Base-by-base conservation (phyloP, 2,797 vertebrate genomes). In the Limosa lapponica region DNA sequence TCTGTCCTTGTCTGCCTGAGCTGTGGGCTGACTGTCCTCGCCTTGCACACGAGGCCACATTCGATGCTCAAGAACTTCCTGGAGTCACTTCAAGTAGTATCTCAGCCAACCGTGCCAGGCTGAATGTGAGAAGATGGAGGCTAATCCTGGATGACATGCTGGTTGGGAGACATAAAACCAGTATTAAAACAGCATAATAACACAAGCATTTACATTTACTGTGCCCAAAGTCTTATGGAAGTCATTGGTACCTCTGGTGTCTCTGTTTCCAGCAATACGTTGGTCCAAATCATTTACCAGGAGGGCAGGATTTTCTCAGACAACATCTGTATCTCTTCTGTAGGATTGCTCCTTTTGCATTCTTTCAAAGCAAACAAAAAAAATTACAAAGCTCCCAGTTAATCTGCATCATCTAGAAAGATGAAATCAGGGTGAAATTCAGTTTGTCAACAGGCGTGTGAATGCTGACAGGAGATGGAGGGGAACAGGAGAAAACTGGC, bases 381-480 rank as follows among this genome's bases (percentile, higher is more conserved):
- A 36, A 62, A 72, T 32, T 67, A 79, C 71, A 82, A 10, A 73
- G 27, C 55, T 93, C 34, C 20, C 67, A 48, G 78, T 51, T 87
- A 82, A 94, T 79, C 89, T 89, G 80, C 30, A 58, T 48, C 82
- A 82, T 52, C 82, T 17, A 89, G 87, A 77, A 58, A 77, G 87
- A 93, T 36, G 85, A 85, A 85, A 95, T 82, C 74, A 66, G 87
- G 87, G 89, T 77, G 57, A 85, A 79, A 77, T 70, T 87, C 71
- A 62, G 61, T 80, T 89, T 95, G 71, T 85, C 91, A 85, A 22
- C 74, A 70, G 44, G 62, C 28, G 28, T 73, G 70, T 77, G 89
- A 85, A 34, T 30, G 89, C 55, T 89, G 95, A 80, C 82, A 95
- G 89, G 67, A 89, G 87, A 89, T 77, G 74, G 78, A 89, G 87